A percentile compares a stretch with the other conserved stretches of the same genome.
phyloP scores from a whole-genome alignment of 1,140 invertebrate genomes.

The Drosophila obscura region DNA sequence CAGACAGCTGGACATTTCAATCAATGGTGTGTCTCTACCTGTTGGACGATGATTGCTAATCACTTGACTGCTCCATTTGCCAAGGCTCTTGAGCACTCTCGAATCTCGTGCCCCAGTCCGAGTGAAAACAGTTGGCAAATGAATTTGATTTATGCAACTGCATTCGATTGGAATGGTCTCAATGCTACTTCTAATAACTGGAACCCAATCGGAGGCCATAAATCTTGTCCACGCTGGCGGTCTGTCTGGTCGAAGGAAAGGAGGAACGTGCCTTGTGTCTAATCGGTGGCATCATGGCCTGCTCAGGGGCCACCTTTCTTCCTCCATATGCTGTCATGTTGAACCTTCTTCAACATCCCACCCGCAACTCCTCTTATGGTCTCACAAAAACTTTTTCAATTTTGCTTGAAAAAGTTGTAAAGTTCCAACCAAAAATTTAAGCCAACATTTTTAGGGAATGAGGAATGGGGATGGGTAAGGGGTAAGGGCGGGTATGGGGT shows the following conservation, averaged over 20 bases:
- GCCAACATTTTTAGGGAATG: slow-evolving; percentile 9
- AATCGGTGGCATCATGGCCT: slow-evolving; percentile 66
- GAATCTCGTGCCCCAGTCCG: background rate
- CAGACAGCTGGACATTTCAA: slow-evolving; percentile 61
- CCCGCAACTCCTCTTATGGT: background rate
- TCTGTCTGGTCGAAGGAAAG: slow-evolving; percentile 4
- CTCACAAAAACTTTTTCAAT: slow-evolving; percentile 33
- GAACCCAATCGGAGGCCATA: slow-evolving; percentile 59
- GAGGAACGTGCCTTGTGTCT: slow-evolving; percentile 66
- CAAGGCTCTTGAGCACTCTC: slow-evolving; percentile 23
- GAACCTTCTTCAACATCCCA: background rate
- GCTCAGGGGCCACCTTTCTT: slow-evolving; percentile 39
- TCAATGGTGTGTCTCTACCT: slow-evolving; percentile 54
- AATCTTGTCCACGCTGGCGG: slow-evolving; percentile 78
- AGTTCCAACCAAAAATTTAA: slow-evolving; percentile 37
- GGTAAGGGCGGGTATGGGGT: background rate
- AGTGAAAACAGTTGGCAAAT: slow-evolving; percentile 57
- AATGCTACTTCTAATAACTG: slow-evolving; percentile 68
- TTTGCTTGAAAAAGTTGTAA: slow-evolving; percentile 38
- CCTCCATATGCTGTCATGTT: slow-evolving; percentile 16
- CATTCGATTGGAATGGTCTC: slow-evolving; percentile 34
- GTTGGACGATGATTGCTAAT: slow-evolving; percentile 67
- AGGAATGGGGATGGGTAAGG: background rate
- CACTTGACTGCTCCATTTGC: slow-evolving; percentile 66
- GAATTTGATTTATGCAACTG: slow-evolving; percentile 79